Conservation (phyloP, 2,113 vertebrate genomes). For the Taurulus bubalis region DNA sequence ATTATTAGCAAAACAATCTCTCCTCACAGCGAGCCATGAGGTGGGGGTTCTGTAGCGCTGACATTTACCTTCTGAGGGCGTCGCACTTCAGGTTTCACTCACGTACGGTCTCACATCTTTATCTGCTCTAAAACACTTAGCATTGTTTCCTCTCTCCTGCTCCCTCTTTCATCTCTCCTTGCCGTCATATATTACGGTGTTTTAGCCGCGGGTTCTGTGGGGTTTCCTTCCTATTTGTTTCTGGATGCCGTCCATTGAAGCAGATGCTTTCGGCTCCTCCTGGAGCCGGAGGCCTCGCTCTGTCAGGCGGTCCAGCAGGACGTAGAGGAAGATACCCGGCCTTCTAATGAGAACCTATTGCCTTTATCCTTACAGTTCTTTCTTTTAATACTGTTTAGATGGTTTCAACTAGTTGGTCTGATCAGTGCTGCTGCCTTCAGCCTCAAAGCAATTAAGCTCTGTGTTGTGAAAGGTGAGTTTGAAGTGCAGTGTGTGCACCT, state of each 20-base stretch:
- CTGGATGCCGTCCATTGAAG: slow-evolving; percentile 67
- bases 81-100: no score
- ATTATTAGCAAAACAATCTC: slow-evolving; percentile 3
- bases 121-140: no score
- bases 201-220: slow-evolving; percentile 39
- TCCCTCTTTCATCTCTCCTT: slow-evolving; percentile 38
- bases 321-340: slow-evolving; percentile 28
- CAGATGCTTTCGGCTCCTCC: slow-evolving; percentile 69
- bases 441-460: slow-evolving; percentile 56
- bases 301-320: slow-evolving; percentile 46
- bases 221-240: slow-evolving; percentile 60
- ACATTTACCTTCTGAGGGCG: no score
- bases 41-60: no score
- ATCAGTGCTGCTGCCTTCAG: slow-evolving; percentile 22
- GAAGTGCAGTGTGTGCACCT: slow-evolving; percentile 31
- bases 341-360: slow-evolving; percentile 54
- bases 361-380: slow-evolving; percentile 9
- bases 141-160: not conserved
- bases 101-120: no score
- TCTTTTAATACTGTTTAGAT: slow-evolving; percentile 9
- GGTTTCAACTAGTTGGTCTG: slow-evolving; percentile 37
- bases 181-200: slow-evolving; percentile 26
- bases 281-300: slow-evolving; percentile 44
- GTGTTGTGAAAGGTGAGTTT: slow-evolving; percentile 49
- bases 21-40: no score